These are phyloP conservation scores for Elaeidobius kamerunicus DNA, from an alignment of 2,888 invertebrate species.

Conservation along the genomic window DNA sequence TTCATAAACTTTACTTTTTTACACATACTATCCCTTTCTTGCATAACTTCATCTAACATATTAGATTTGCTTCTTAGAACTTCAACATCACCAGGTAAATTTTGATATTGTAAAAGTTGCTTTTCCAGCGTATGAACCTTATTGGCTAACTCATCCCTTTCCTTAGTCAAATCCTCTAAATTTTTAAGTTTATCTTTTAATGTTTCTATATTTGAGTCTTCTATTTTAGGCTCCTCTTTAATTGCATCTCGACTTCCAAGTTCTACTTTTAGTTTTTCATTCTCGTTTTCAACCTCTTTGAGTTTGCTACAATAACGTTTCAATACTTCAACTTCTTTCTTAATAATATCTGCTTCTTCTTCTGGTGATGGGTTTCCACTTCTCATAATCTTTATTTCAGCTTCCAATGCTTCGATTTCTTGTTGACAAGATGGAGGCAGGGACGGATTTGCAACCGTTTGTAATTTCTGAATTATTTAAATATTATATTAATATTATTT, in stretches of 20 bases:
- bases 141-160: slow-evolving; percentile 38
- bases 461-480: slow-evolving; percentile 26
- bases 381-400: slow-evolving; percentile 40
- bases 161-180: slow-evolving; percentile 34
- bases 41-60: slow-evolving; percentile 39
- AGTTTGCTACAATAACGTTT: slow-evolving; percentile 44
- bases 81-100: slow-evolving; percentile 40
- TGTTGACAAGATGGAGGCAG: slow-evolving; percentile 33
- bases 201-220: slow-evolving; percentile 10
- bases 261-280: slow-evolving; percentile 39
- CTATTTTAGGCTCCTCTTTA: slow-evolving; percentile 13
- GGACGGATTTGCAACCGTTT: slow-evolving; percentile 26
- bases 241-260: slow-evolving; percentile 23
- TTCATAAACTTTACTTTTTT: slow-evolving; percentile 36
- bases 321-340: slow-evolving; percentile 41
- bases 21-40: slow-evolving; percentile 41
- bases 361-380: slow-evolving; percentile 39
- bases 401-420: slow-evolving; percentile 40
- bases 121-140: slow-evolving; percentile 39
- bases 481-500: slow-evolving; percentile 1
- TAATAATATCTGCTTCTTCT: slow-evolving; percentile 42
- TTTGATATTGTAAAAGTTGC: slow-evolving; percentile 37
- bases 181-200: slow-evolving; percentile 28
- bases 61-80: slow-evolving; percentile 36
- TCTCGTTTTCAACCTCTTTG: slow-evolving; percentile 42